Conservation (phyloP, 2,888 invertebrate species). For the Agrotis ipsilon region DNA sequence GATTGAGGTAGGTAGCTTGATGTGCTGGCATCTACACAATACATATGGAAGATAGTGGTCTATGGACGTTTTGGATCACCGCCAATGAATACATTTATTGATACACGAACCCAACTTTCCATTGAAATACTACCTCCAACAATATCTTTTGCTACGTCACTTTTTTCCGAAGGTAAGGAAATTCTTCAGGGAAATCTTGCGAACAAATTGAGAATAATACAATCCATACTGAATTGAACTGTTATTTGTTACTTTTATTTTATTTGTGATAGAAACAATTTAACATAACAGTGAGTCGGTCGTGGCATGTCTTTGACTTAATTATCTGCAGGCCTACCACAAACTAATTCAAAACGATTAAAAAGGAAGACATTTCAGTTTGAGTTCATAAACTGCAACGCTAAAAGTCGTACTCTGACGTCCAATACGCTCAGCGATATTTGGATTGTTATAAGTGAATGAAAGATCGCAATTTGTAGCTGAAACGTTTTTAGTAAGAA, state of each 20-base stretch:
- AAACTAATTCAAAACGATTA: no score
- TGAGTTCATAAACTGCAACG: no score
- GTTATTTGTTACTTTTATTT: no score
- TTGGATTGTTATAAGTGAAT: no score
- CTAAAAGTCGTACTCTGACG: no score
- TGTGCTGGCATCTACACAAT: no score
- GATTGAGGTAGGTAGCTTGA: no score
- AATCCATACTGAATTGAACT: conserved; percentile 30
- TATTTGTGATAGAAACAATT: conserved; percentile 29
- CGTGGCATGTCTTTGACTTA: neutral
- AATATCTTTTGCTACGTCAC: conserved; percentile 29
- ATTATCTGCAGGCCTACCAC: no score
- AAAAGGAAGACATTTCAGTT: no score
- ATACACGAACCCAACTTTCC: conserved; percentile 51
- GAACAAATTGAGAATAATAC: conserved; percentile 38
- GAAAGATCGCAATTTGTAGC: no score
- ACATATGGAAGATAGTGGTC: conserved; percentile 46
- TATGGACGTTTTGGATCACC: conserved; percentile 73
- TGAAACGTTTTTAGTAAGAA: no score
- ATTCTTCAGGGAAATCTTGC: conserved; percentile 50
- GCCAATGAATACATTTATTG: conserved; percentile 78
- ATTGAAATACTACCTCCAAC: conserved; percentile 25
- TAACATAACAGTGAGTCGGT: conserved; percentile 24
- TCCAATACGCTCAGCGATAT: no score
- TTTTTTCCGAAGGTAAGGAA: conserved; percentile 29